Percentiles rank a stretch among this genome's conserved stretches.
Conservation (phyloP, 2,113 vertebrate species). For the Stigmatopora argus region DNA sequence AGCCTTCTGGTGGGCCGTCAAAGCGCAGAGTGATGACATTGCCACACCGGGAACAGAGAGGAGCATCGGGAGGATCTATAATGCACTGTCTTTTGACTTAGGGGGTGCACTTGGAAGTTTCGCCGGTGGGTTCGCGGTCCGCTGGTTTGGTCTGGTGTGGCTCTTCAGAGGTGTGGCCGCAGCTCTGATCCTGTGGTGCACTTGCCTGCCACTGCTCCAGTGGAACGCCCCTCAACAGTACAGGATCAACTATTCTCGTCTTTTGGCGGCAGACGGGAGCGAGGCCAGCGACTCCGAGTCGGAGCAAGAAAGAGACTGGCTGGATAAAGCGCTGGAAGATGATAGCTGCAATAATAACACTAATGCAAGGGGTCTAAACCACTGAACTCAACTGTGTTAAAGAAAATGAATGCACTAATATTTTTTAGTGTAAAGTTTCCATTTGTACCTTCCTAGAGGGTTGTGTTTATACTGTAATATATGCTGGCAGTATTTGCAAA, state of each 20-base stretch:
- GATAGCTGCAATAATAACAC: slow-evolving; percentile 59
- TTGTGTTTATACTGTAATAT: not conserved
- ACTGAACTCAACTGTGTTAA: slow-evolving; percentile 5
- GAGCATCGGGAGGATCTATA: slow-evolving; percentile 67
- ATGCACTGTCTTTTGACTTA: slow-evolving; percentile 53
- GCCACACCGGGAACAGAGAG: slow-evolving; percentile 73
- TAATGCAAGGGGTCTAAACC: slow-evolving; percentile 11
- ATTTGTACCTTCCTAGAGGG: not conserved
- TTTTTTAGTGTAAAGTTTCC: not conserved
- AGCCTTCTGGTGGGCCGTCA: slow-evolving; percentile 77
- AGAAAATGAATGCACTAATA: not conserved
- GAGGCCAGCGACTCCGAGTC: slow-evolving; percentile 81
- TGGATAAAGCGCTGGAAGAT: slow-evolving; percentile 79
- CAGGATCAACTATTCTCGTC: slow-evolving; percentile 81
- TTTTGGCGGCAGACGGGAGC: slow-evolving; percentile 74
- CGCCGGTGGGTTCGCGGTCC: slow-evolving; percentile 67
- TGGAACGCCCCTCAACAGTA: slow-evolving; percentile 73
- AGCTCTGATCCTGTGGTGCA: slow-evolving; percentile 70
- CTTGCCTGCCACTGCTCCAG: slow-evolving; percentile 67
- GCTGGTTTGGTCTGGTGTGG: slow-evolving; percentile 57
- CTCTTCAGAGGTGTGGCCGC: slow-evolving; percentile 66
- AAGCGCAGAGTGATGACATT: slow-evolving; percentile 62
- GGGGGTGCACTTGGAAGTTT: slow-evolving; percentile 78
- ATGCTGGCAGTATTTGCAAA: not conserved
- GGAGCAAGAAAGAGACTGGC: slow-evolving; percentile 81